Evolutionary conservation across 2,888 invertebrate species (phyloP), one percentile per base, ranked within the genome.

Genomic region (Platypus cylindrus): DNA sequence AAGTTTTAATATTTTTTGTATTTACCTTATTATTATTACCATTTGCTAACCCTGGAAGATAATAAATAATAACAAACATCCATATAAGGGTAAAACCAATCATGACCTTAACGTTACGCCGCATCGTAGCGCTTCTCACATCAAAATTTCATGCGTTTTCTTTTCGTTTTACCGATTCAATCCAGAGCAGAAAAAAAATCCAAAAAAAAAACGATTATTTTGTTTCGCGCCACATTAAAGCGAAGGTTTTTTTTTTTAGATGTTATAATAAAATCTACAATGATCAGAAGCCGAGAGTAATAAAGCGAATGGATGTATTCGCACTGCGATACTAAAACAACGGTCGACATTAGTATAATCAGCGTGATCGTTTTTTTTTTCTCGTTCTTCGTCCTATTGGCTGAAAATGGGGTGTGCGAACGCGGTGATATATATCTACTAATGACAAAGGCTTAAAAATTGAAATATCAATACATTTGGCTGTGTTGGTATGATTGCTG

Each of bases 31-130:
- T 37, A 30, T 30, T 37, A 30, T 38, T 37, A n/a, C n/a, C n/a
- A 29, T 41, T 37, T 12, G 38, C 17, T 13, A 38, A 35, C 26
- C 41, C 28, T 57, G 72, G 72, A 43, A 72, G 64, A 55, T 73
- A 73, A 62, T 71, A 73, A 60, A 73, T 65, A 54, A 73, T 68
- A 49, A 67, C 70, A 58, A 70, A 71, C 68, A 73, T 72, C 73
- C 73, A 73, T 47, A 68, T 67, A 58, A 68, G 65, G 48, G 70
- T 71, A 52, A 73, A 67, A 43, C 72, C 58, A 47, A 72, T 59
- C 51, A 73, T 60, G 53, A 73, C 65, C 61, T 73, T 73, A 47
- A 71, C 65, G 62, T 73, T 73, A 45, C 73, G 66, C 56, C 72
- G 64, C 72, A 73, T 73, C n/a, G n/a, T n/a, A n/a, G n/a, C n/a